Evolutionary conservation across 1,140 invertebrate genomes (phyloP), one percentile per base, ranked within the genome.

Genomic region (Drosophila lini): DNA sequence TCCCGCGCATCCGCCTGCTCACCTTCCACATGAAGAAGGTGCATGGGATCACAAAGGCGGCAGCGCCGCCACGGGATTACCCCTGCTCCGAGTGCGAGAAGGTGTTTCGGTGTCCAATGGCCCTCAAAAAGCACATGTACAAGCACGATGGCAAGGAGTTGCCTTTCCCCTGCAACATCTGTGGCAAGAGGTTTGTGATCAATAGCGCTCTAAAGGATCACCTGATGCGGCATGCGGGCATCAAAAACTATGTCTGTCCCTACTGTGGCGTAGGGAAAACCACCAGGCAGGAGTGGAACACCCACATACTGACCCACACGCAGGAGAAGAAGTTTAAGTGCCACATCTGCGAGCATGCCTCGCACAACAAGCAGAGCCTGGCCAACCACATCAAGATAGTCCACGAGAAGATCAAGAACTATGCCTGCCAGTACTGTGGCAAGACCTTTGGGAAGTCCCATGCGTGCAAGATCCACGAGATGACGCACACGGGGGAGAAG

Each of bases 81-180:
- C 88, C 88, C 7, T 92, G 91, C 59, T 78, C 69, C 0, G 91
- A 92, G 65, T 92, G 91, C 44, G 91, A 91, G 42, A 92, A 91
- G 58, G 61, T 92, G 0, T 91, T 92, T 50, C 88, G 88, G 11
- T 91, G 91, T 52, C 90, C 88, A 3, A 91, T 91, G 88, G 91
- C 91, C 2, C 64, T 92, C 6, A 92, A 92, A 52, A 92, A 94
- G 60, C 94, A 94, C 63, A 94, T 94, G 63, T 94, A 94, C 50
- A 94, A 94, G 22, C 94, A 94, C 52, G 89, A 91, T 68, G 94
- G 94, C 13, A 94, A 94, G 32, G 93, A 94, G 79, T 92, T 94
- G 41, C 94, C 94, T 0, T 94, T 94, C 42, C 93, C 93, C 1
- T 94, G 94, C 71, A 94, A 94, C 56, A 94, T 94, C 2, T 94